Base-by-base conservation (phyloP, 1,140 invertebrate genomes). In the Colletes latitarsis region DNA sequence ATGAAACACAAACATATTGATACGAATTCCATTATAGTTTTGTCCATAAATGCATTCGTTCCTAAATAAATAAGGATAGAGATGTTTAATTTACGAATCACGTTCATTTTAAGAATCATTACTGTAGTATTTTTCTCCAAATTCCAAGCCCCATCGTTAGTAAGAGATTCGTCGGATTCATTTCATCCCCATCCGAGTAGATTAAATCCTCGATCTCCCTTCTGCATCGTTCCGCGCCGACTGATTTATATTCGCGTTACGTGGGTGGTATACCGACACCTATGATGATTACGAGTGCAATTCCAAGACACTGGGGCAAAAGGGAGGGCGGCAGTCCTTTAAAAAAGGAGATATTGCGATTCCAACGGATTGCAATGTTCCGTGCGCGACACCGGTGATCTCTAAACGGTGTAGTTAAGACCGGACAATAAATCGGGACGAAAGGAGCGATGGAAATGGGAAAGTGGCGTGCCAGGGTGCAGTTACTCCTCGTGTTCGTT, bases 401-500 rank as follows among this genome's bases (percentile, higher is more conserved):
- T 67, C 10, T 43, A 49, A 76, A 71, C 6, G 58, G 60, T 55
- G 58, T 19, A 19, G 46, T 19, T 41, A 10, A 30, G 53, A 55
- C 53, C 6, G 21, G 15, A 70, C 72, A 53, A 83, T 83, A 82
- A 83, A 83, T 83, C 80, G 68, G 81, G 62, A 63, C 63, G 17
- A 0, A 66, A 78, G 73, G 78, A 88, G 85, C 80, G 83, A 77
- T 81, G 83, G 75, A 82, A 88, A 87, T 77, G 81, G 77, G 82
- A 82, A 82, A 82, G 73, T 90, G 75, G 86, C 88, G 83, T 89
- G 88, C 49, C 81, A 63, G 77, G 66, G 55, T 74, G 84, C 81
- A 71, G 41, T 82, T 81, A 73, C n/a, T 77, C 10, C 2, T 6
- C 6, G 63, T n/a, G 52, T 63, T 66, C 67, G 60, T 64, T 67